Evolutionary conservation across 1,140 invertebrate species (phyloP).

Genomic region (Coelopa frigida): DNA sequence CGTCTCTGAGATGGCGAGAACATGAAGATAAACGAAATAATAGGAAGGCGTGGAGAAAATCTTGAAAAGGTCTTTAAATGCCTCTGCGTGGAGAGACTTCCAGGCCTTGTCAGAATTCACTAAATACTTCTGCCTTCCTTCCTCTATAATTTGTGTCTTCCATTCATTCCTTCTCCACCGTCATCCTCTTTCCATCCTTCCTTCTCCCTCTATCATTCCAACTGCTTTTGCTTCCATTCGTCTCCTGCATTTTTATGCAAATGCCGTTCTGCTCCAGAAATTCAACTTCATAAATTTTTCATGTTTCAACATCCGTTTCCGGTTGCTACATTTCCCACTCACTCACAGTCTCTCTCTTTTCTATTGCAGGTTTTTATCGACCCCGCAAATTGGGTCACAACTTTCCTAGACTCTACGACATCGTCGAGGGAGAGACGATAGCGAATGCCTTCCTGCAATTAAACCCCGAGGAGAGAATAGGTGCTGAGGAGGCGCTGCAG

Average conservation of each 20-base stretch:
- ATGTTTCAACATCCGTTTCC: not conserved
- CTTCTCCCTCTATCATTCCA: too few species aligned
- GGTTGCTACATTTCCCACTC: too few species aligned
- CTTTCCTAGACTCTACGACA: conserved; percentile 82
- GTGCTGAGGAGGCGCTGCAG: conserved; percentile 77
- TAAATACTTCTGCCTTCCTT: not conserved
- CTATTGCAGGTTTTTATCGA: conserved; percentile 56
- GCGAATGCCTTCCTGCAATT: conserved; percentile 79
- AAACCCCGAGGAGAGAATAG: conserved; percentile 77
- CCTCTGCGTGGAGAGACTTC: too few species aligned
- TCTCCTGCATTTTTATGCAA: too few species aligned
- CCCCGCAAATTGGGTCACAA: conserved; percentile 72
- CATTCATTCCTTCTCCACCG: not conserved
- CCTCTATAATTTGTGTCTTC: not conserved
- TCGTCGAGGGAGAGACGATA: conserved; percentile 80
- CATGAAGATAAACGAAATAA: too few species aligned
- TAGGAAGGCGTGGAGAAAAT: too few species aligned
- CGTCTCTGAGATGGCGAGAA: too few species aligned
- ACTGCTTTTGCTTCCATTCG: too few species aligned
- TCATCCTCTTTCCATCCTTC: not conserved
- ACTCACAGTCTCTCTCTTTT: conserved; percentile 3
- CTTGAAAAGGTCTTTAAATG: too few species aligned
- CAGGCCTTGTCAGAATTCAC: too few species aligned
- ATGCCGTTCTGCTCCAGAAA: not conserved
- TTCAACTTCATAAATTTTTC: not conserved